Conservation (phyloP, 2,888 invertebrate species). For the Acleris sparsana region DNA sequence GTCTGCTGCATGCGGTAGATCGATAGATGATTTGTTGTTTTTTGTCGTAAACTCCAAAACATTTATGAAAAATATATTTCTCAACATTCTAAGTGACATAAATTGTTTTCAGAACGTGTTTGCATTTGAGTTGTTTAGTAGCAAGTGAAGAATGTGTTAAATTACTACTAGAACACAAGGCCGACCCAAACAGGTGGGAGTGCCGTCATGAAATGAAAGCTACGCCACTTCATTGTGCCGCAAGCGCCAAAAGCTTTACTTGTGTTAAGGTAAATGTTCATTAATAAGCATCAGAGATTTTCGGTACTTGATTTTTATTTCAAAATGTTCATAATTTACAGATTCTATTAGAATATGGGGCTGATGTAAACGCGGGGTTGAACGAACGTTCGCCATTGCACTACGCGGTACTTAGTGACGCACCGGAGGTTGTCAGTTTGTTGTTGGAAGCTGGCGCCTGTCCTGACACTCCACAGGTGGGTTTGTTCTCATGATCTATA, state of each 20-base stretch:
- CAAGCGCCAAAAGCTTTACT: constrained; percentile 85
- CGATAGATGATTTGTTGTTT: too few relatives aligned
- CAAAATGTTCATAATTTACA: constrained; percentile 55
- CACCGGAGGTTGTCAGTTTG: constrained; percentile 88
- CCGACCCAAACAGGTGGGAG: constrained; percentile 89
- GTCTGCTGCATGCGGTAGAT: too few relatives aligned
- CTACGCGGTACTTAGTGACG: constrained; percentile 91
- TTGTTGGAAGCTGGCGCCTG: constrained; percentile 90
- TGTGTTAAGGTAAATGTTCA: constrained; percentile 81
- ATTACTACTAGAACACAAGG: constrained; percentile 87
- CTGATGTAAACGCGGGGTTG: constrained; percentile 91
- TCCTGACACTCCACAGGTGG: constrained; percentile 91
- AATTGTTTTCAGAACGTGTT: constrained; percentile 62
- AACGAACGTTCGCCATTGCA: constrained; percentile 90
- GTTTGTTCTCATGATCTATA: constrained; percentile 24
- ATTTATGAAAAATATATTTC: too few relatives aligned
- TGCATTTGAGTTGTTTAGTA: constrained; percentile 91
- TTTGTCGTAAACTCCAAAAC: too few relatives aligned
- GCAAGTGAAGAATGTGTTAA: constrained; percentile 89
- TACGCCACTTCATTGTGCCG: constrained; percentile 91
- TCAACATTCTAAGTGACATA: constrained; percentile 31
- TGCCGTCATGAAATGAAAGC: constrained; percentile 84
- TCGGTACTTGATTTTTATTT: neutral
- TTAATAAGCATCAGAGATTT: constrained; percentile 38
- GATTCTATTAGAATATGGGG: constrained; percentile 87